phyloP scores from a whole-genome alignment of 1,140 invertebrate genomes.

The Drosophila mojavensis region DNA sequence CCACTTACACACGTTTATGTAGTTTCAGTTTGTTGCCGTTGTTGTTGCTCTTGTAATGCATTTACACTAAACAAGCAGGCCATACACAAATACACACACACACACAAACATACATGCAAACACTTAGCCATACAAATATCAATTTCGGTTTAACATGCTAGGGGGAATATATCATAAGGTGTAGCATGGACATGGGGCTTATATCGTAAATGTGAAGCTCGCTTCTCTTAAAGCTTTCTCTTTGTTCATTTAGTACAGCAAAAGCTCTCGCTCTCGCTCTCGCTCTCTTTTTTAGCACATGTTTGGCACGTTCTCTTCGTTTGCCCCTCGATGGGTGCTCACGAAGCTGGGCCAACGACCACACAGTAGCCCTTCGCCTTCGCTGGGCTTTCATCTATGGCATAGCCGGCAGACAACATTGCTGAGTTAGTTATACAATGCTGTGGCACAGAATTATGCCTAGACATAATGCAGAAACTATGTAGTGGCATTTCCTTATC shows the following conservation, averaged over 20 bases:
- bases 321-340: constrained; percentile 18
- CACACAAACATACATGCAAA: constrained; percentile 15
- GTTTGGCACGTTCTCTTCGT: constrained; percentile 1
- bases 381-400: constrained; percentile 1
- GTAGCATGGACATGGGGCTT: background rate
- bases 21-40: constrained; percentile 27
- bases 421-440: constrained; percentile 34
- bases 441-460: constrained; percentile 48
- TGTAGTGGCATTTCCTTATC: constrained; percentile 56
- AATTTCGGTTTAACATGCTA: constrained; percentile 71
- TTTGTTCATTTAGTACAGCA: constrained; percentile 57
- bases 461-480: constrained; percentile 66
- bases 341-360: constrained; percentile 51
- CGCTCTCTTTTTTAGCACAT: background rate
- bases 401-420: constrained; percentile 35
- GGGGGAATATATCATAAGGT: constrained; percentile 7
- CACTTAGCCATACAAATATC: constrained; percentile 68
- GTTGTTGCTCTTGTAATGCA: constrained; percentile 44
- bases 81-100: constrained; percentile 19
- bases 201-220: constrained; percentile 57
- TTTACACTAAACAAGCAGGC: constrained; percentile 69
- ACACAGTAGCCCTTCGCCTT: constrained; percentile 61
- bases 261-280: constrained; percentile 52
- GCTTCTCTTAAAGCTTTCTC: constrained; percentile 41
- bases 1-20: constrained; percentile 60